These are phyloP conservation scores for Plectus sambesii DNA, from an alignment of 1,140 invertebrate species.

Conservation along the genomic window DNA sequence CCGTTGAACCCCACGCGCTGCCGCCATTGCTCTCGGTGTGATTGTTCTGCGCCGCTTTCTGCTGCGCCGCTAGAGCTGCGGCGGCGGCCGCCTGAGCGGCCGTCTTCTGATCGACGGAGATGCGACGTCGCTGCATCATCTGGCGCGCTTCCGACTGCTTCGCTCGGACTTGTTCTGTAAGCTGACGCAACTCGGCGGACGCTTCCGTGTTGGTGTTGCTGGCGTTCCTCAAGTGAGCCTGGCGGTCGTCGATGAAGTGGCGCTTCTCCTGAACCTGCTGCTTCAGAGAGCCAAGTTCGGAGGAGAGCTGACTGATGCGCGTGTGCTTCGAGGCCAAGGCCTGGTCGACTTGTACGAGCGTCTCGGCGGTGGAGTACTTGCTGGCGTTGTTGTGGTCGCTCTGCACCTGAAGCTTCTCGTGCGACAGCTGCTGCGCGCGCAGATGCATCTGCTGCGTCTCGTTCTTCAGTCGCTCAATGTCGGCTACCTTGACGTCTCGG, in stretches of 20 bases:
- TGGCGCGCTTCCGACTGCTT: constrained; percentile 16
- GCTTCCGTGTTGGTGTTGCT: constrained; percentile 17
- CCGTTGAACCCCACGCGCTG: not conserved
- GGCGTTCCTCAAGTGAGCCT: constrained; percentile 13
- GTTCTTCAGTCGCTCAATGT: constrained; percentile 72
- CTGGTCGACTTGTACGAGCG: too few relatives aligned
- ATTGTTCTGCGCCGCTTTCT: constrained; percentile 6
- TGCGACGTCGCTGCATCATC: constrained; percentile 16
- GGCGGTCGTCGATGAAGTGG: constrained; percentile 15
- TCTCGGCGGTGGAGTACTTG: too few relatives aligned
- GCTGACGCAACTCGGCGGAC: constrained; percentile 9
- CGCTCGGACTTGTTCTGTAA: constrained; percentile 13
- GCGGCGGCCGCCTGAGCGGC: constrained; percentile 1
- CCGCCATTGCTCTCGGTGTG: constrained; percentile 1
- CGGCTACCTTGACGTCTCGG: constrained; percentile 72
- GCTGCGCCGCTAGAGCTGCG: not conserved
- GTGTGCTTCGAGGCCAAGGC: too few relatives aligned
- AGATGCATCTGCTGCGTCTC: constrained; percentile 40
- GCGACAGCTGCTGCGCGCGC: too few relatives aligned
- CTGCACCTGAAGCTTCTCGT: too few relatives aligned
- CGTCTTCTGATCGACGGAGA: constrained; percentile 14
- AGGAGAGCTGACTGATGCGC: too few relatives aligned
- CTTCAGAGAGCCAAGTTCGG: too few relatives aligned
- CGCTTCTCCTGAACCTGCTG: constrained; percentile 10
- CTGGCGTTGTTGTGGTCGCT: too few relatives aligned